Base-by-base conservation (phyloP, 1,140 invertebrate species). In the Contarinia nasturtii region DNA sequence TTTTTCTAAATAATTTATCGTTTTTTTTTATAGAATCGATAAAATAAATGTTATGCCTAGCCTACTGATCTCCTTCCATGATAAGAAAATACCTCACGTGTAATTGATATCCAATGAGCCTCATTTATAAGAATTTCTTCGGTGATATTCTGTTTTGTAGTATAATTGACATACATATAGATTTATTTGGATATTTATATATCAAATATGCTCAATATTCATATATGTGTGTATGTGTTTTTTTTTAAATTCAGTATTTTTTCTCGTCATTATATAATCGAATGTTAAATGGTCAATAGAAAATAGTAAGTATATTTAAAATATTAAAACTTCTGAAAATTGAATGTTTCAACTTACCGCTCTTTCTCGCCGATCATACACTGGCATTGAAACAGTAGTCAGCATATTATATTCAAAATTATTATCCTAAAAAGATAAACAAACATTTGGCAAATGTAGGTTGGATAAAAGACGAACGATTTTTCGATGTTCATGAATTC, bases 51-150 rank as follows among this genome's bases (percentile, higher is more conserved):
- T 19, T 40, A 19, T 5, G n/a, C n/a, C 38, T 40, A 40, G n/a
- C 57, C 55, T 57, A 59, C 57, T 54, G 55, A 57, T 57, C 55
- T 45, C 44, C 21, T 18, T 45, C 12, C 27, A 33, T 27, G 27
- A 5, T n/a, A n/a, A 19, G 10, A 45, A 43, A 62, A 59, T 79
- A 90, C 86, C 85, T 88, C 85, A 82, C 79, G 79, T 68, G 80
- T 86, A 72, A 83, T 76, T 68, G 77, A 76, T 71, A 86, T 82
- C 85, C 85, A 90, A 73, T 83, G 81, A 64, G 82, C 83, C 76
- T 88, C 84, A 75, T 88, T 88, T 74, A 87, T 76, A 74, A 87
- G 83, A 73, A 86, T 79, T 75, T 83, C 79, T 77, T 88, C 82
- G 72, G 85, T 87, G 79, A 90, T 84, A 75, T 87, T 87, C 85